These are phyloP conservation scores for Cheirogaleus medius DNA, from an alignment of 2,113 vertebrate species.

Conservation along the genomic window DNA sequence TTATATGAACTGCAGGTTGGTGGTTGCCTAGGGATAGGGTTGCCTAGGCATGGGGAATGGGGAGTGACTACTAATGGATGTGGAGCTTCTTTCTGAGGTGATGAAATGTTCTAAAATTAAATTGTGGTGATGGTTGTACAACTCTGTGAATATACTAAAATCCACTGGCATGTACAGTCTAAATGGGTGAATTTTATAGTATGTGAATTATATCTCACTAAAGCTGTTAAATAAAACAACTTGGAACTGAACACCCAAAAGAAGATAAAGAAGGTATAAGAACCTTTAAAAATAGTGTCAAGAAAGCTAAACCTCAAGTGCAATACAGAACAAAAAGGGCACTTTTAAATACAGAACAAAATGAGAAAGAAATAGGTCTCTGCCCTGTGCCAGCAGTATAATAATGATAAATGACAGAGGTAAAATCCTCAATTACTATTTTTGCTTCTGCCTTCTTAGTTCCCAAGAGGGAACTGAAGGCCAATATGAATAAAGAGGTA, in stretches of 20 bases:
- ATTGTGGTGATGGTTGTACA: not conserved
- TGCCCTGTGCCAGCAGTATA: not conserved
- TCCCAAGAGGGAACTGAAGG: not conserved
- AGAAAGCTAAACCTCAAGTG: conserved; percentile 34
- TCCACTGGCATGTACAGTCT: not conserved
- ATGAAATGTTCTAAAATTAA: conserved; percentile 51
- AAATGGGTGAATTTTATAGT: conserved; percentile 34
- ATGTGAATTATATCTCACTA: conserved; percentile 45
- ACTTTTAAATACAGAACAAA: conserved; percentile 55
- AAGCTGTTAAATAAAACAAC: not conserved
- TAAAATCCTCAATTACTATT: conserved; percentile 52
- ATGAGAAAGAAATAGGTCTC: conserved; percentile 10
- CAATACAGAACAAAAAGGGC: conserved; percentile 35
- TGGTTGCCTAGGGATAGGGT: not conserved
- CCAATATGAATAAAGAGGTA: conserved; percentile 26
- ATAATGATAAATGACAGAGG: conserved; percentile 21
- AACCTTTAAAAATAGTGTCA: conserved; percentile 40
- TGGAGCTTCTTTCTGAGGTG: not conserved
- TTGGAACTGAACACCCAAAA: conserved; percentile 4
- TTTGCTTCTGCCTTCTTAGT: conserved; percentile 41
- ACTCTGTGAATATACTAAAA: conserved; percentile 12
- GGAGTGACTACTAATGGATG: not conserved
- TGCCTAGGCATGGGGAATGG: not conserved
- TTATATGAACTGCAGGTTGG: conserved; percentile 12
- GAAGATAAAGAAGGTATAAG: not conserved